Percentiles rank a stretch among this genome's conserved stretches.
Conservation (phyloP, 2,888 invertebrate genomes). For the Phragmatobia fuliginosa region DNA sequence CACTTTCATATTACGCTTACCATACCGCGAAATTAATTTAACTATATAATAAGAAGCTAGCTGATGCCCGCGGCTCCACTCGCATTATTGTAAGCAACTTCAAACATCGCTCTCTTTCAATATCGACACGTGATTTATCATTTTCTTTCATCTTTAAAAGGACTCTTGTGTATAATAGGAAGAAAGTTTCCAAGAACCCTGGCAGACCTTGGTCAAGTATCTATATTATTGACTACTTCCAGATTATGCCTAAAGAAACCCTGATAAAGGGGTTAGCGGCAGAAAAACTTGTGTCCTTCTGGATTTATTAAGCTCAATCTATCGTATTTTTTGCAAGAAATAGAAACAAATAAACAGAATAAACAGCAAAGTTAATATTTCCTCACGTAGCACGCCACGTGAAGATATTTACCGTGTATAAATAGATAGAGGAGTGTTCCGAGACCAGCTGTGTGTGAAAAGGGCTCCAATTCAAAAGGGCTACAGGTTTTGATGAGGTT, state of each 20-base stretch:
- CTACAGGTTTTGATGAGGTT: conserved; percentile 35
- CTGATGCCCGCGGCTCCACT: no score
- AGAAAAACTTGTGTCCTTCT: no score
- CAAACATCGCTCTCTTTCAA: not conserved
- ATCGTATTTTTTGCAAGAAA: not conserved
- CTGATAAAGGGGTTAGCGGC: no score
- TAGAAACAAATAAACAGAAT: not conserved
- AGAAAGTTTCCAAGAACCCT: no score
- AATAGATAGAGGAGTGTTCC: conserved; percentile 37
- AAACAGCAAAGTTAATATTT: not conserved
- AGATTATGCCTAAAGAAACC: no score
- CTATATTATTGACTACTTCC: no score
- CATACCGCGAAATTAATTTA: no score
- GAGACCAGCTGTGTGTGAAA: conserved; percentile 36
- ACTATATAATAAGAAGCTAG: no score
- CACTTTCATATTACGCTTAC: not conserved
- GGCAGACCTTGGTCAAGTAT: no score
- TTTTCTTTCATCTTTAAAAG: not conserved
- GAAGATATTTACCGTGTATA: conserved; percentile 38
- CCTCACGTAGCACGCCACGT: conserved; percentile 1
- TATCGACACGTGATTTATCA: not conserved
- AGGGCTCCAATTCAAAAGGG: conserved; percentile 33
- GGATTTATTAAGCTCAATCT: not conserved
- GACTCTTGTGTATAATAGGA: no score
- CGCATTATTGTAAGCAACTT: not conserved